Percentiles rank a stretch among this genome's conserved stretches.
Conservation (phyloP, 2,888 invertebrate species). For the Dicranocentrus wangi region DNA sequence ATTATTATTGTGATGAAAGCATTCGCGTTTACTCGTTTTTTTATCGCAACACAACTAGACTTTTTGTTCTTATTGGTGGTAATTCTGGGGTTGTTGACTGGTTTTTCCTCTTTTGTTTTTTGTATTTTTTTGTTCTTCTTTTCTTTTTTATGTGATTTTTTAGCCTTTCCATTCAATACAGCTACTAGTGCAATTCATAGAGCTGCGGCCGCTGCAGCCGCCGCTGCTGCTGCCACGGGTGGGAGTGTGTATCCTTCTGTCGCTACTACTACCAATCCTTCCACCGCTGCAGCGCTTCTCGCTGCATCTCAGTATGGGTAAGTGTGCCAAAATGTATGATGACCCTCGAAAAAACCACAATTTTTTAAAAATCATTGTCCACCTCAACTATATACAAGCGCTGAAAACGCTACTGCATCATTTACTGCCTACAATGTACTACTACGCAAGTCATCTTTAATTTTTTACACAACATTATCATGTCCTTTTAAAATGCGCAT, state of each 20-base stretch:
- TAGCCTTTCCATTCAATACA: constrained; percentile 66
- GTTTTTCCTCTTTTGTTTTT: constrained; percentile 24
- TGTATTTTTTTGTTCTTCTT: constrained; percentile 30
- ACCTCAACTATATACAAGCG: too few relatives aligned
- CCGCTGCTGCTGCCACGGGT: constrained; percentile 47
- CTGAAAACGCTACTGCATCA: too few relatives aligned
- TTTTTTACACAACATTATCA: too few relatives aligned
- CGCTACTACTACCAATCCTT: constrained; percentile 63
- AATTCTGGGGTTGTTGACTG: background rate
- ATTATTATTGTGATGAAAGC: too few relatives aligned
- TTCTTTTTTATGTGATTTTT: constrained; percentile 66
- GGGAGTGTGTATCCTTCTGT: constrained; percentile 76
- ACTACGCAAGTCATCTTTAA: too few relatives aligned
- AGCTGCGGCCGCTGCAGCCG: constrained; percentile 53
- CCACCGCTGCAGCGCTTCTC: constrained; percentile 79
- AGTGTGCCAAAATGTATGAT: constrained; percentile 76
- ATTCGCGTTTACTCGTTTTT: too few relatives aligned
- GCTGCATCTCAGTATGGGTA: constrained; percentile 88
- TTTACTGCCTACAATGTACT: too few relatives aligned
- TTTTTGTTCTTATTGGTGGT: constrained; percentile 2
- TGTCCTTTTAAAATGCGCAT: too few relatives aligned
- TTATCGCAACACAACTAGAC: background rate
- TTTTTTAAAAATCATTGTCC: background rate
- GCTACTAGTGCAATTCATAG: constrained; percentile 65
- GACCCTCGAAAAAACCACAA: constrained; percentile 4